Conservation (phyloP, 2,888 invertebrate species). For the Synanthedon tipuliformis region DNA sequence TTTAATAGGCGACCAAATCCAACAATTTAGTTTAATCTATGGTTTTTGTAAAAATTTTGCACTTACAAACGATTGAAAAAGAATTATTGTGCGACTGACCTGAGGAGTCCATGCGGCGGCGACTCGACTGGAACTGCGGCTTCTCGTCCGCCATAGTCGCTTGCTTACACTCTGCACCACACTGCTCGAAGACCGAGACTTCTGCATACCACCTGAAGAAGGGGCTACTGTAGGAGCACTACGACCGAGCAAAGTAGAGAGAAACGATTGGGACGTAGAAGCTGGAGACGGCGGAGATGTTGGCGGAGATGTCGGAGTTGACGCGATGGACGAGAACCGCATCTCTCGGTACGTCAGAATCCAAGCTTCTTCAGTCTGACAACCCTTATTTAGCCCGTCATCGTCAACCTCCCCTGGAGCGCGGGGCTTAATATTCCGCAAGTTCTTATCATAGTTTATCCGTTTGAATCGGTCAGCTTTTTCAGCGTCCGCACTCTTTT, state of each 20-base stretch:
- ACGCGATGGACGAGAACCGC: slow-evolving; percentile 43
- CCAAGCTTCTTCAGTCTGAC: slow-evolving; percentile 84
- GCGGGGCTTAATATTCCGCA: slow-evolving; percentile 85
- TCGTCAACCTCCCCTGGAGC: slow-evolving; percentile 83
- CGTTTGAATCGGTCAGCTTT: slow-evolving; percentile 86
- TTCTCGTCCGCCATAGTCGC: slow-evolving; percentile 86
- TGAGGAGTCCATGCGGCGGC: slow-evolving; percentile 84
- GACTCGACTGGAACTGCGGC: slow-evolving; percentile 81
- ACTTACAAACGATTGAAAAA: neutral
- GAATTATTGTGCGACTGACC: slow-evolving; percentile 72
- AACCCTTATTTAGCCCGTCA: slow-evolving; percentile 80
- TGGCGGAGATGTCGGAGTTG: slow-evolving; percentile 63
- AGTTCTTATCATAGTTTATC: slow-evolving; percentile 87
- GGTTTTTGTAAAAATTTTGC: too few relatives aligned
- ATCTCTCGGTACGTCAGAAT: slow-evolving; percentile 62
- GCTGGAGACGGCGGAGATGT: slow-evolving; percentile 63
- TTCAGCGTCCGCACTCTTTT: slow-evolving; percentile 85
- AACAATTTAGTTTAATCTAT: too few relatives aligned
- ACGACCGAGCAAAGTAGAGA: slow-evolving; percentile 47
- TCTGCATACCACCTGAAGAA: slow-evolving; percentile 83
- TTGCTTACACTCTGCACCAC: slow-evolving; percentile 88
- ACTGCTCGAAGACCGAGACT: slow-evolving; percentile 89
- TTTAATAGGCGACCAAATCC: too few relatives aligned
- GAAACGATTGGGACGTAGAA: slow-evolving; percentile 54
- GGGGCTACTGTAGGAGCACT: slow-evolving; percentile 38